phyloP scores from a whole-genome alignment of 2,888 invertebrate genomes.

The Steromphala cineraria region DNA sequence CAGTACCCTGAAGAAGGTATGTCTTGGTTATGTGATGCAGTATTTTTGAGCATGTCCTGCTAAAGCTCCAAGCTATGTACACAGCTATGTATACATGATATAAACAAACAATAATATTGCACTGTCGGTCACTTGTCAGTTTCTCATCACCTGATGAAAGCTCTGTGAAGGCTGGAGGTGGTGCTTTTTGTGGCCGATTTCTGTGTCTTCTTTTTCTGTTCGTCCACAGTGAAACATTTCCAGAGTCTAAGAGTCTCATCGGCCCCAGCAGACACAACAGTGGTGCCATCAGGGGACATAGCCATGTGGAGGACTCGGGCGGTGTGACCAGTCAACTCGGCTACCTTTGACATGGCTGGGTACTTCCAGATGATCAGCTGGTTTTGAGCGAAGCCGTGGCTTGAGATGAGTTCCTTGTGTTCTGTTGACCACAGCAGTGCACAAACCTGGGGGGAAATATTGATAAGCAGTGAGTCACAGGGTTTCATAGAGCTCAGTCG shows the following conservation, averaged over 20 bases:
- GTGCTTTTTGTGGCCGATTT: slow-evolving; percentile 50
- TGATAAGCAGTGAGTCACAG: not conserved
- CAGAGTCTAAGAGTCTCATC: slow-evolving; percentile 96
- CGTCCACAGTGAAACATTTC: slow-evolving; percentile 86
- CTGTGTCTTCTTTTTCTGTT: slow-evolving; percentile 61
- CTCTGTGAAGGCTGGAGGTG: slow-evolving; percentile 26
- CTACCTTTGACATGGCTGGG: slow-evolving; percentile 88
- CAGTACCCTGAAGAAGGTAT: no score
- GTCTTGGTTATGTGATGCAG: no score
- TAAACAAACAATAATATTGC: not conserved
- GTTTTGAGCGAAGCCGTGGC: slow-evolving; percentile 96
- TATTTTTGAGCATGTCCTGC: not conserved
- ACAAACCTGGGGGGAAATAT: slow-evolving; percentile 82
- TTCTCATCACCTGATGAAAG: slow-evolving; percentile 24
- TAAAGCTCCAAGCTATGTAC: not conserved
- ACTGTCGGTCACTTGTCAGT: not conserved
- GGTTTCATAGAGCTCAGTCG: not conserved
- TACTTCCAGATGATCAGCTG: slow-evolving; percentile 98
- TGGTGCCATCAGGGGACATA: slow-evolving; percentile 94
- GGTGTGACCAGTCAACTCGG: slow-evolving; percentile 85
- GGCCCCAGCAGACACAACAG: slow-evolving; percentile 94
- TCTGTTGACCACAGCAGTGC: slow-evolving; percentile 93
- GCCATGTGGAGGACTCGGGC: slow-evolving; percentile 92
- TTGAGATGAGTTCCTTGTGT: slow-evolving; percentile 95
- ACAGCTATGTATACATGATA: not conserved